Conservation (phyloP, 1,140 invertebrate genomes). For the Hycleus phaleratus region DNA sequence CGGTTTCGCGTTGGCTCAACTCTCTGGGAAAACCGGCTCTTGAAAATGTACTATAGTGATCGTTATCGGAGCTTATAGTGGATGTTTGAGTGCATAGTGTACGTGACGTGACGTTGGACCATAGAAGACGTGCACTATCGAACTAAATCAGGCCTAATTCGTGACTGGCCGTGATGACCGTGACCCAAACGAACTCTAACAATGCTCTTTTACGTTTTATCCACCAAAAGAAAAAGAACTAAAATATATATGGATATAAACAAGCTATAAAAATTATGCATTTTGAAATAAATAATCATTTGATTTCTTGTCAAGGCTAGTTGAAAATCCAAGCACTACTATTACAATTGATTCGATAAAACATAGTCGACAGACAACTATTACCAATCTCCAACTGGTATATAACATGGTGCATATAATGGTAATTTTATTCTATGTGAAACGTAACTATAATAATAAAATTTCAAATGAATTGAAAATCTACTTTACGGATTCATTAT, state of each 20-base stretch:
- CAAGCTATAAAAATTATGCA: background rate
- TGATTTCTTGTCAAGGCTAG: background rate
- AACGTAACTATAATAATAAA: too few species aligned
- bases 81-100: conserved; percentile 15
- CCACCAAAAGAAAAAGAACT: background rate
- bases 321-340: too few species aligned
- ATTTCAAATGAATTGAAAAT: too few species aligned
- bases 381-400: too few species aligned
- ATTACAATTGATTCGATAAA: too few species aligned
- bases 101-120: conserved; percentile 17
- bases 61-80: conserved; percentile 10
- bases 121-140: conserved; percentile 29
- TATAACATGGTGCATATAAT: too few species aligned
- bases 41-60: conserved; percentile 6
- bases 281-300: background rate
- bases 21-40: conserved; percentile 2
- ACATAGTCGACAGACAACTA: too few species aligned
- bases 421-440: too few species aligned
- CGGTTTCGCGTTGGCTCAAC: background rate
- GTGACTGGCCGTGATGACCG: conserved; percentile 25
- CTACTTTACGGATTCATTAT: too few species aligned
- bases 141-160: conserved; percentile 31
- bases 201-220: background rate
- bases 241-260: background rate
- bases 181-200: conserved; percentile 20